phyloP scores from a whole-genome alignment of 2,797 vertebrate genomes.

The Perodicticus potto region DNA sequence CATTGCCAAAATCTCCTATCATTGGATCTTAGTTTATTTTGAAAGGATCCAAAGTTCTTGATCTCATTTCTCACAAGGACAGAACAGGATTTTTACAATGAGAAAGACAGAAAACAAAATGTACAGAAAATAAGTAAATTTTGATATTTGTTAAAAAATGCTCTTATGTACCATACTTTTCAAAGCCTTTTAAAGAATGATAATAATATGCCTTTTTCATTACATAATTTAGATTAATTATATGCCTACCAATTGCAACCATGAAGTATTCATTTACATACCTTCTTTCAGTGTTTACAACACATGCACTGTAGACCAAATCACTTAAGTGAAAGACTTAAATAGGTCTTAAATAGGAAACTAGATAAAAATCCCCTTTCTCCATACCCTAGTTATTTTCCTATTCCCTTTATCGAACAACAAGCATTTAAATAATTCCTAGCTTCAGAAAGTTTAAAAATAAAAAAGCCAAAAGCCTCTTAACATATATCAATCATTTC shows the following conservation, averaged over 20 bases:
- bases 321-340: constrained; percentile 60
- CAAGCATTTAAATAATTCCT: background rate
- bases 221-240: constrained; percentile 77
- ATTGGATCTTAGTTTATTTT: constrained; percentile 65
- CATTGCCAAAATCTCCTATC: background rate
- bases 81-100: constrained; percentile 57
- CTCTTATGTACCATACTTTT: constrained; percentile 43
- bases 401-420: constrained; percentile 45
- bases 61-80: constrained; percentile 2
- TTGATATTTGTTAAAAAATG: constrained; percentile 70
- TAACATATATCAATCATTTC: background rate
- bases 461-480: background rate
- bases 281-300: constrained; percentile 63
- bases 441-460: constrained; percentile 41
- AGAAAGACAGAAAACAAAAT: constrained; percentile 58
- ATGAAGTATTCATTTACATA: constrained; percentile 77
- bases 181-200: constrained; percentile 75
- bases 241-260: constrained; percentile 74
- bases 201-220: constrained; percentile 75
- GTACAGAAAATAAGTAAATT: constrained; percentile 63
- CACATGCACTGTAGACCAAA: constrained; percentile 22
- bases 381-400: constrained; percentile 31
- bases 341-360: constrained; percentile 56
- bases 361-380: constrained; percentile 28
- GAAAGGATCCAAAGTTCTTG: constrained; percentile 61